A percentile compares a stretch with the other conserved stretches of the same genome.
Conservation (phyloP, 1,140 invertebrate species). For the Lucilia cuprina region DNA sequence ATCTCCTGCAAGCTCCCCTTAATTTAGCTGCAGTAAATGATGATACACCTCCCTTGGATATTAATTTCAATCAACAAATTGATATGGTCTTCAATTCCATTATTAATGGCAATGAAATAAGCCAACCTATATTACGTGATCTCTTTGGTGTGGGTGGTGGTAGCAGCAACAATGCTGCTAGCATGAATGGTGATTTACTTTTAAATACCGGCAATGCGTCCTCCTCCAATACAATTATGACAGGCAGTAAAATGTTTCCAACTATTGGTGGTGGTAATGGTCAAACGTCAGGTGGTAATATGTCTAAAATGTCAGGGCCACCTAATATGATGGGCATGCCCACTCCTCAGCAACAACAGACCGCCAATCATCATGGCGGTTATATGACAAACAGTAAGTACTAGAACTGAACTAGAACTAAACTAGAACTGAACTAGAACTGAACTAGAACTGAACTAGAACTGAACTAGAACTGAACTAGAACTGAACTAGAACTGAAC, state of each 20-base stretch:
- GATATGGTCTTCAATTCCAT: constrained; percentile 60
- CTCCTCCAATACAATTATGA: not conserved
- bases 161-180: constrained; percentile 21
- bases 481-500: no score
- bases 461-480: no score
- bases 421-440: no score
- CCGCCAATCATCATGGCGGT: constrained; percentile 35
- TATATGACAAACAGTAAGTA: constrained; percentile 53
- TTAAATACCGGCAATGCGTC: constrained; percentile 35
- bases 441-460: no score
- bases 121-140: constrained; percentile 57
- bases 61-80: constrained; percentile 61
- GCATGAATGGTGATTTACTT: constrained; percentile 37
- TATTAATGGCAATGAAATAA: constrained; percentile 60
- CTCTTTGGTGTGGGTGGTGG: constrained; percentile 44
- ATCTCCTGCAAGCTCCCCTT: not conserved
- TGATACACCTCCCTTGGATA: constrained; percentile 52
- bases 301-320: constrained; percentile 22
- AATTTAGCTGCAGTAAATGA: constrained; percentile 2
- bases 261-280: not conserved
- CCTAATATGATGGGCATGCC: constrained; percentile 8
- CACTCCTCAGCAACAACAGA: constrained; percentile 41
- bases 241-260: constrained; percentile 22
- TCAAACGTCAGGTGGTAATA: not conserved
- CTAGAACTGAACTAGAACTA: no score